Evolutionary conservation across 2,888 invertebrate species (phyloP), one percentile per base, ranked within the genome.

Genomic region (Tribolium freemani): DNA sequence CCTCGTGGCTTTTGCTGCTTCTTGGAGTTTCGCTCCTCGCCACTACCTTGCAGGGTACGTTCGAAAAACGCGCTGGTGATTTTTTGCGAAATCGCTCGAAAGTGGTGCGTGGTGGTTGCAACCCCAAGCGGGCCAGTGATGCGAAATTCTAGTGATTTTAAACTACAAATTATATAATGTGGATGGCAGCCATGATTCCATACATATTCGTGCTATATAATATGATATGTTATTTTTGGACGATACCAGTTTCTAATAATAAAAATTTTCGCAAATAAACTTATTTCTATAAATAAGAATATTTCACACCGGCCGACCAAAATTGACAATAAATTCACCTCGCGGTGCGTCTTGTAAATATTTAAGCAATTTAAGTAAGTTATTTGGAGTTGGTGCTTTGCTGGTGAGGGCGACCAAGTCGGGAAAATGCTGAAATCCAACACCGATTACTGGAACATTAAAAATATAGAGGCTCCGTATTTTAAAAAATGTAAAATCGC

Each of bases 1-100:
- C 88, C 87, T 87, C 88, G 87, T 87, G 88, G 87, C 86, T 87
- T 82, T 83, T 88, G 84, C 84, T 87, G 84, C 86, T 88, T 85
- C 87, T 89, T 87, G 87, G 88, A 86, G 85, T 89, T 81, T 81
- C 87, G 83, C 86, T 88, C 83, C 87, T 89, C 87, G 87, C 87
- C 87, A 84, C 86, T 84, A 84, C 88, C 88, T 88, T 89, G 87
- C 88, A 88, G 86, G 88, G 89, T 89, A 87, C 86, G 88, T 88
- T 80, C 48, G 44, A 30, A n/a, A 46, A 66, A 30, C 57, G 11
- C 51, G 30, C 10, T 20, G 45, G 57, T 66, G 66, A 5, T 13
- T 67, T 72, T 72, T 68, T 54, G 16, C 10, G 9, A 60, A 58
- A 53, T 67, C 11, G 21, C 13, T 48, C 11, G 16, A 16, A n/a